These are phyloP conservation scores for Nothocercus nigrocapillus DNA, from an alignment of 2,113 vertebrate species.

Conservation along the genomic window DNA sequence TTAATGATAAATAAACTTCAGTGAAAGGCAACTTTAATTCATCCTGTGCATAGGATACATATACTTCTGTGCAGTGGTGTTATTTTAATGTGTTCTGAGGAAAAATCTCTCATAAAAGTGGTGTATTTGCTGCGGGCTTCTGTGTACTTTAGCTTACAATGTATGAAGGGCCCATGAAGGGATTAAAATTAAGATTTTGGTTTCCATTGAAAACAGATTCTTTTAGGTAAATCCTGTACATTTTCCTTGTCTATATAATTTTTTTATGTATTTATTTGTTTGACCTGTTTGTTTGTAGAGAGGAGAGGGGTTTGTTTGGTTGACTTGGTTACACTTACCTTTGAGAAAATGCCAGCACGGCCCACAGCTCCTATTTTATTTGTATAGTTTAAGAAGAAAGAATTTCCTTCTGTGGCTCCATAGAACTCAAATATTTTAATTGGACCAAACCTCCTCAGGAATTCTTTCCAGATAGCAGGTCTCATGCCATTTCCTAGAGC, in stretches of 20 bases:
- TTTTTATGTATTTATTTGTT: neutral
- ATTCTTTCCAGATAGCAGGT: conserved; percentile 75
- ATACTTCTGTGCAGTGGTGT: neutral
- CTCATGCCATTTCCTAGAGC: conserved; percentile 79
- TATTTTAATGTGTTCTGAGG: neutral
- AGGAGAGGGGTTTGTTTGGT: neutral
- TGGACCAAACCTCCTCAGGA: conserved; percentile 78
- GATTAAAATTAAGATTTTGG: neutral
- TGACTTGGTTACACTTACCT: conserved; percentile 46
- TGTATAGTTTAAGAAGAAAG: conserved; percentile 75
- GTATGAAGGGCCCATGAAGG: neutral
- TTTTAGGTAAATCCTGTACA: neutral
- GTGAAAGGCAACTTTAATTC: rapidly evolving
- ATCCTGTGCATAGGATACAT: neutral
- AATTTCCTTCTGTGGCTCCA: conserved; percentile 79
- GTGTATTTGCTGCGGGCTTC: neutral
- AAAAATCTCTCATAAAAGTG: rapidly evolving
- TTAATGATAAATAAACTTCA: neutral
- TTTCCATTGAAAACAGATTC: neutral
- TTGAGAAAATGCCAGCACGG: conserved; percentile 66
- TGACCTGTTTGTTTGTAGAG: neutral
- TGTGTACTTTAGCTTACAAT: neutral
- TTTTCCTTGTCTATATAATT: neutral
- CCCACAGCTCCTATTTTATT: conserved; percentile 80
- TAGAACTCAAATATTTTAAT: conserved; percentile 77